phyloP scores from a whole-genome alignment of 1,140 invertebrate species.

The Drosophila ogumai region DNA sequence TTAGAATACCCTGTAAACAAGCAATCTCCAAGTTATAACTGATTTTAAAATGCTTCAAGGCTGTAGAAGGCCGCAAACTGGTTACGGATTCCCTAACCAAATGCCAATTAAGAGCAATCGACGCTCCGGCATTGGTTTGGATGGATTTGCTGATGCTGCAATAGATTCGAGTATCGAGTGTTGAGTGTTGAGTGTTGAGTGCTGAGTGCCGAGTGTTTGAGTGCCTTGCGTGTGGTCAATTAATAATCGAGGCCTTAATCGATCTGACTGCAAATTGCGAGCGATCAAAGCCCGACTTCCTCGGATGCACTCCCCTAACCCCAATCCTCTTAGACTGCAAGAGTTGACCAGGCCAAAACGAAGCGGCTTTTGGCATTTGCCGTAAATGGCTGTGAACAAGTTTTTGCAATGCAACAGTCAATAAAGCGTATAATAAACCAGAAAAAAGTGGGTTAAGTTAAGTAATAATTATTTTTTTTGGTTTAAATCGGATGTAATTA shows the following conservation, averaged over 20 bases:
- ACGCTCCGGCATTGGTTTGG: slow-evolving; percentile 23
- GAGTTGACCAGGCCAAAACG: slow-evolving; percentile 10
- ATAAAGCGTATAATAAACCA: neutral
- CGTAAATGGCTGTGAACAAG: slow-evolving; percentile 34
- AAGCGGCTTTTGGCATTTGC: slow-evolving; percentile 33
- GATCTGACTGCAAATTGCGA: slow-evolving; percentile 20
- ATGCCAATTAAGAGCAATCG: slow-evolving; percentile 45
- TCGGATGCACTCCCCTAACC: neutral
- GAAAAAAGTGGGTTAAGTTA: neutral
- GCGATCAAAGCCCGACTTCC: slow-evolving; percentile 7
- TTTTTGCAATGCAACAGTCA: slow-evolving; percentile 3
- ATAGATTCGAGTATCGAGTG: slow-evolving; percentile 10
- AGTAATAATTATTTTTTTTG: neutral
- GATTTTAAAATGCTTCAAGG: neutral
- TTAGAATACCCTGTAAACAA: no score
- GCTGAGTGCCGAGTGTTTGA: slow-evolving; percentile 4
- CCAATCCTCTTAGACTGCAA: neutral
- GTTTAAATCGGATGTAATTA: neutral
- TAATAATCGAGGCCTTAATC: slow-evolving; percentile 25
- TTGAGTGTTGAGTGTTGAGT: neutral
- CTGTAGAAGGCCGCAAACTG: slow-evolving; percentile 20
- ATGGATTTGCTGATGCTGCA: slow-evolving; percentile 16
- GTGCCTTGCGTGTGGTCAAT: slow-evolving; percentile 33
- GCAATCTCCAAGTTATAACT: neutral
- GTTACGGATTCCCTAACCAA: slow-evolving; percentile 27